A percentile compares a stretch with the other conserved stretches of the same genome.
phyloP scores from a whole-genome alignment of 2,888 invertebrate species.

The Lycophotia porphyrea region DNA sequence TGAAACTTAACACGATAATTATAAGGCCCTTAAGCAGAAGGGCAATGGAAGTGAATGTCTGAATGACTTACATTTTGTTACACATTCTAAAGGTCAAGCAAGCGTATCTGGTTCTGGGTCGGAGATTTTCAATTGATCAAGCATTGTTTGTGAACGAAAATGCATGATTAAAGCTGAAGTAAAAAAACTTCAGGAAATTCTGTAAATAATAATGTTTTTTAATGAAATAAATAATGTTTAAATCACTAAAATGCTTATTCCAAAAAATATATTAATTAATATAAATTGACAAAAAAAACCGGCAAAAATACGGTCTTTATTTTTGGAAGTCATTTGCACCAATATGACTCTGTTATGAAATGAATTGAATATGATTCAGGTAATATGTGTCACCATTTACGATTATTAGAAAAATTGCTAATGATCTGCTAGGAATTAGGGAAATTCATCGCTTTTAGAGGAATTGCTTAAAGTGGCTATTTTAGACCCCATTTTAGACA shows the following conservation, averaged over 20 bases:
- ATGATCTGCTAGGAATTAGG: neutral
- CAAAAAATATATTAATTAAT: neutral
- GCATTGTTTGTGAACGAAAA: neutral
- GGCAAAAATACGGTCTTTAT: neutral
- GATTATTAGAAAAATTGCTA: neutral
- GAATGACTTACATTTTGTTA: conserved; percentile 1
- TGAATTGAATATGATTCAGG: neutral
- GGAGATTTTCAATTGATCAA: conserved; percentile 10
- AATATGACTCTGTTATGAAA: neutral
- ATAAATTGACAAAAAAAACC: neutral
- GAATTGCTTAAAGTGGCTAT: neutral
- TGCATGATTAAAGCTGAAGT: neutral
- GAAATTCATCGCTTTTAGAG: neutral
- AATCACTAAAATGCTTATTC: neutral
- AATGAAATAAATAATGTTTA: neutral
- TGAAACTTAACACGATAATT: conserved; percentile 4
- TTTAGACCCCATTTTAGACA: neutral
- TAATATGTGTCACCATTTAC: neutral
- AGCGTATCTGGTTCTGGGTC: too few relatives aligned
- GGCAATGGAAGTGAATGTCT: conserved; percentile 29
- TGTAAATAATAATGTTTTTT: neutral
- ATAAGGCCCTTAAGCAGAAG: neutral
- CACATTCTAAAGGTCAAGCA: conserved; percentile 26
- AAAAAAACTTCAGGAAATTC: neutral
- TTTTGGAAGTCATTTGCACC: neutral